Conservation (phyloP, 2,888 invertebrate species). For the Melolontha melolontha region DNA sequence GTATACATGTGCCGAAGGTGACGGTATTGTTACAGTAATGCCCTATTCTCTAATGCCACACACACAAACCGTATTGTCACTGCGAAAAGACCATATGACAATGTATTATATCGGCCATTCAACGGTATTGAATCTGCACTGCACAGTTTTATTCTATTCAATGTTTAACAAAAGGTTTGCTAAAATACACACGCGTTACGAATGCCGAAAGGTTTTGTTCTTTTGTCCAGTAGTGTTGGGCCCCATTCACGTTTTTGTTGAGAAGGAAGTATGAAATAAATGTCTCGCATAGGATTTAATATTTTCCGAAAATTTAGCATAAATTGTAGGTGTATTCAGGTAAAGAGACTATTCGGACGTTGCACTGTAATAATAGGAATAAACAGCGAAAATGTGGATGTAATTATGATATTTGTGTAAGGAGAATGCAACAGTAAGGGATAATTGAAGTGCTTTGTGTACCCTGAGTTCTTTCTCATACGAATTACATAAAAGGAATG, state of each 20-base stretch:
- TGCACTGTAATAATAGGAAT: background rate
- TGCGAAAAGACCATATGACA: slow-evolving; percentile 66
- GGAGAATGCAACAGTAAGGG: slow-evolving; percentile 40
- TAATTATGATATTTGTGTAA: slow-evolving; percentile 44
- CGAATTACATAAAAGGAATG: slow-evolving; percentile 20
- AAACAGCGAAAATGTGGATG: slow-evolving; percentile 40
- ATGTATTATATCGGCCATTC: slow-evolving; percentile 66
- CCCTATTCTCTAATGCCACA: slow-evolving; percentile 64
- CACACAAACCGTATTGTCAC: slow-evolving; percentile 62
- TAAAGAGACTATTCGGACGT: slow-evolving; percentile 45
- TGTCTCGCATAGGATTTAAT: slow-evolving; percentile 58
- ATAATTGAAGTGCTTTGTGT: slow-evolving; percentile 39
- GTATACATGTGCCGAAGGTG: slow-evolving; percentile 48
- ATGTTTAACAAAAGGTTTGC: slow-evolving; percentile 59
- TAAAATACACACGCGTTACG: slow-evolving; percentile 67
- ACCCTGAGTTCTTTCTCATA: slow-evolving; percentile 21
- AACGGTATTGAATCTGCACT: slow-evolving; percentile 62
- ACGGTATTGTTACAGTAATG: slow-evolving; percentile 59
- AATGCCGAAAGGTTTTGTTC: slow-evolving; percentile 66
- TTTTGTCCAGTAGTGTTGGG: slow-evolving; percentile 62
- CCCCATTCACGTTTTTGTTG: slow-evolving; percentile 63
- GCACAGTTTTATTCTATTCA: slow-evolving; percentile 65
- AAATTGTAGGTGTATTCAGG: slow-evolving; percentile 59
- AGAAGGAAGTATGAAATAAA: slow-evolving; percentile 64
- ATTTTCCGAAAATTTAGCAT: slow-evolving; percentile 59